Evolutionary conservation across 2,797 vertebrate species (phyloP).

Genomic region (Balearica regulorum): DNA sequence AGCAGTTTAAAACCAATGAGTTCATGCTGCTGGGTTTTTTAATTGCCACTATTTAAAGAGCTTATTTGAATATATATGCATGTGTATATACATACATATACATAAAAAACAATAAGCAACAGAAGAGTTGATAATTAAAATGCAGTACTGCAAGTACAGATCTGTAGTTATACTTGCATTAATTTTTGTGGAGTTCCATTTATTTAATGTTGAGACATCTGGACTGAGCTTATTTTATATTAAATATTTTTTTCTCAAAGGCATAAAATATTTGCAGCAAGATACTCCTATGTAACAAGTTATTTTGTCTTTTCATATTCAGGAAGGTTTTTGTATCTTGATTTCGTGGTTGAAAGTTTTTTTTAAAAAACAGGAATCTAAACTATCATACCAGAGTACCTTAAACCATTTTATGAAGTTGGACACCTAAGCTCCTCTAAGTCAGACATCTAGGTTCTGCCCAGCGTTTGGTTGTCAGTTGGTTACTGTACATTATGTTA

Average conservation of each 20-base stretch:
- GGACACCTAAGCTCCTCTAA: neutral
- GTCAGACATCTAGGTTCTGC: neutral
- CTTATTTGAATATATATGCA: neutral
- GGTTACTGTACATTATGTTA: neutral
- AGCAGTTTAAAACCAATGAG: neutral
- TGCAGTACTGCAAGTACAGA: neutral
- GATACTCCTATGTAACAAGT: neutral
- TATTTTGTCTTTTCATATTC: neutral
- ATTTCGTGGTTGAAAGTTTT: neutral
- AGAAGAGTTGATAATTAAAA: neutral
- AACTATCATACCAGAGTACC: neutral
- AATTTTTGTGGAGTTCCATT: neutral
- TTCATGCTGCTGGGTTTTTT: neutral
- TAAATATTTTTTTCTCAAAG: neutral
- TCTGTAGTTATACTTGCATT: neutral
- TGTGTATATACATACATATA: neutral
- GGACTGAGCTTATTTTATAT: neutral
- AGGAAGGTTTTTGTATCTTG: neutral
- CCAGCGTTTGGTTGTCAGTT: neutral
- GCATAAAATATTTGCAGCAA: neutral
- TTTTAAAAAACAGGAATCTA: neutral
- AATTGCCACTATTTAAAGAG: neutral
- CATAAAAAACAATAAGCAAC: neutral
- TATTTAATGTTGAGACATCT: neutral
- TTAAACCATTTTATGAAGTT: neutral